phyloP scores from a whole-genome alignment of 30 jellyfish, hydroid and myxozoan species.

The Euphysa ruthae region DNA sequence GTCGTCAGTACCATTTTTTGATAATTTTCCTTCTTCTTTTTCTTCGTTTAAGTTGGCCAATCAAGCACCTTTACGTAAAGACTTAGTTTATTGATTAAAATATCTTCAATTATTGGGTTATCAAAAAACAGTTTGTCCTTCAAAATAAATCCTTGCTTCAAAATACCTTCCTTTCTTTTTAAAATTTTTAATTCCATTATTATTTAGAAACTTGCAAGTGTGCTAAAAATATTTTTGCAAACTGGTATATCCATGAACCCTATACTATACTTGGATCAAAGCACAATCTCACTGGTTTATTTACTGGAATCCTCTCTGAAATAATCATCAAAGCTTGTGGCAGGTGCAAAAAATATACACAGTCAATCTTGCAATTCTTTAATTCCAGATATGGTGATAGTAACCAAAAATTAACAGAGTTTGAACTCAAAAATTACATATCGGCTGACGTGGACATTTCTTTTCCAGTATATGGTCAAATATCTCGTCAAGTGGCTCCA shows the following conservation, averaged over 20 bases:
- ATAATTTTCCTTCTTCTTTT: no score
- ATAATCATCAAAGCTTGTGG: slow-evolving; percentile 25
- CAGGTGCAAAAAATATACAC: not conserved
- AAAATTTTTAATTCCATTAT: not conserved
- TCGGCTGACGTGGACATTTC: slow-evolving; percentile 4
- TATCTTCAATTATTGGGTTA: no score
- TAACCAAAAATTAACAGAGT: slow-evolving; percentile 10
- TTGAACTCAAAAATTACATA: slow-evolving; percentile 8
- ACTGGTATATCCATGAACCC: slow-evolving; percentile 14
- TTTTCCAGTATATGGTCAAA: slow-evolving; percentile 32
- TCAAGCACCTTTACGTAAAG: no score
- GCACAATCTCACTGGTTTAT: no score
- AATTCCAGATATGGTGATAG: slow-evolving; percentile 11
- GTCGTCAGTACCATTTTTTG: no score
- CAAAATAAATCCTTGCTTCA: not conserved
- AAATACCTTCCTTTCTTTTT: not conserved
- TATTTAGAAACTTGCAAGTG: slow-evolving; percentile 25
- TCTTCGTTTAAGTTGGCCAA: no score
- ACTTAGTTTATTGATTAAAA: no score
- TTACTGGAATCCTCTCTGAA: slow-evolving; percentile 14
- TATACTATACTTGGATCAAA: no score
- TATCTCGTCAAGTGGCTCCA: not conserved
- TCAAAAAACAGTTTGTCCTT: not conserved
- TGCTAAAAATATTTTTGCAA: not conserved
- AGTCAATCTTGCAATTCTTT: slow-evolving; percentile 8